Conservation (phyloP, 2,797 vertebrate genomes). For the Gephyroberyx darwinii region DNA sequence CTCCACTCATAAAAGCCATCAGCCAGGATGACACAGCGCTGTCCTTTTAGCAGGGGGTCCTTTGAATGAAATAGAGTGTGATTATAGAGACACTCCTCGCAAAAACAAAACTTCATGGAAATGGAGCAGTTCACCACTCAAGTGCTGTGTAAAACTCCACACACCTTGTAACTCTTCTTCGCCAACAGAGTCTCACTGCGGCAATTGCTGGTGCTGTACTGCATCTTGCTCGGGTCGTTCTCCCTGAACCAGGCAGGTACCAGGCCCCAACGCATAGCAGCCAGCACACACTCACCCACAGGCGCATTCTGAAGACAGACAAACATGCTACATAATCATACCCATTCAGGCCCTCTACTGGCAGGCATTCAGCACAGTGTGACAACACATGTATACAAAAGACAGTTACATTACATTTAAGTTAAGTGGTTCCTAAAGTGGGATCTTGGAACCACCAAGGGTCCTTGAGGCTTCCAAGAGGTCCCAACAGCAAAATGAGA, state of each 20-base stretch:
- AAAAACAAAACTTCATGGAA: background rate
- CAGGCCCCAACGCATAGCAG: conserved; percentile 96
- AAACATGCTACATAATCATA: background rate
- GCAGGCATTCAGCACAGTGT: no score
- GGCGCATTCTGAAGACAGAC: conserved; percentile 82
- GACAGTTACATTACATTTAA: no score
- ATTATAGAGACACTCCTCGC: conserved; percentile 16
- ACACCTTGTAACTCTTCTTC: conserved; percentile 93
- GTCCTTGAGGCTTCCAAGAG: no score
- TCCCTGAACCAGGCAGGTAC: conserved; percentile 94
- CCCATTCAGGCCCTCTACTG: background rate
- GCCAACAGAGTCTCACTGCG: conserved; percentile 92
- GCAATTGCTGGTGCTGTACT: conserved; percentile 92
- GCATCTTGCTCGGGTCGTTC: conserved; percentile 88
- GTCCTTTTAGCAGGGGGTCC: conserved; percentile 91
- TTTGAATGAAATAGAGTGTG: conserved; percentile 54
- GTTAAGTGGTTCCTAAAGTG: no score
- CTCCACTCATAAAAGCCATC: conserved; percentile 98
- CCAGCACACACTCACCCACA: conserved; percentile 87
- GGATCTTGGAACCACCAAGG: no score
- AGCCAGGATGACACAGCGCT: conserved; percentile 93
- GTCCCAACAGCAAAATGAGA: no score
- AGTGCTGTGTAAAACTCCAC: conserved; percentile 16
- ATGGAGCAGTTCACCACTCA: background rate
- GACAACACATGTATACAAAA: no score